Evolutionary conservation across 2,113 vertebrate genomes (phyloP).

Genomic region (Willisornis vidua): DNA sequence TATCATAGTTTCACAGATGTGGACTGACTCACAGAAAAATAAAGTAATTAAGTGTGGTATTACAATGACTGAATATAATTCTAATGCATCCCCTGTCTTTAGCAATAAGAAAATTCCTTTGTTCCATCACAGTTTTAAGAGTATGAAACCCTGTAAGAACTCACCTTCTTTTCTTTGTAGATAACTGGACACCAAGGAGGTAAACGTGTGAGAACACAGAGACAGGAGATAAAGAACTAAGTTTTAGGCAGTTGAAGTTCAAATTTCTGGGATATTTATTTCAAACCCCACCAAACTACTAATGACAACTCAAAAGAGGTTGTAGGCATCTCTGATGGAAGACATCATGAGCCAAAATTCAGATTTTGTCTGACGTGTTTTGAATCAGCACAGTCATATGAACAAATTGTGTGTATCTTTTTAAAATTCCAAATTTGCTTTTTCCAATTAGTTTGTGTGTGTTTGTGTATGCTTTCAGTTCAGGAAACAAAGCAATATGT

Average conservation of each 20-base stretch:
- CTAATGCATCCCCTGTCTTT: background rate
- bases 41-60: background rate
- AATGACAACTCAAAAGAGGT: background rate
- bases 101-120: background rate
- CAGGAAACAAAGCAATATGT: background rate
- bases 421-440: background rate
- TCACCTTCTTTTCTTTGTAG: background rate
- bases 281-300: background rate
- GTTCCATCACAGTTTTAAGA: background rate
- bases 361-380: background rate
- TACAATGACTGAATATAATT: background rate
- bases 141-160: background rate
- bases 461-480: background rate
- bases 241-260: background rate
- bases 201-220: background rate
- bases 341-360: background rate
- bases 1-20: background rate
- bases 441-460: background rate
- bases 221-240: background rate
- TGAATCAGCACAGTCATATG: background rate
- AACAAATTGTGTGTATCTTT: accelerated
- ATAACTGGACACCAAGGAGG: background rate
- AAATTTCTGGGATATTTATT: background rate
- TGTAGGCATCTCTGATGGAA: background rate
- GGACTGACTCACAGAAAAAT: background rate